These are phyloP conservation scores for Battus philenor DNA, from an alignment of 1,140 invertebrate species.

Conservation along the genomic window DNA sequence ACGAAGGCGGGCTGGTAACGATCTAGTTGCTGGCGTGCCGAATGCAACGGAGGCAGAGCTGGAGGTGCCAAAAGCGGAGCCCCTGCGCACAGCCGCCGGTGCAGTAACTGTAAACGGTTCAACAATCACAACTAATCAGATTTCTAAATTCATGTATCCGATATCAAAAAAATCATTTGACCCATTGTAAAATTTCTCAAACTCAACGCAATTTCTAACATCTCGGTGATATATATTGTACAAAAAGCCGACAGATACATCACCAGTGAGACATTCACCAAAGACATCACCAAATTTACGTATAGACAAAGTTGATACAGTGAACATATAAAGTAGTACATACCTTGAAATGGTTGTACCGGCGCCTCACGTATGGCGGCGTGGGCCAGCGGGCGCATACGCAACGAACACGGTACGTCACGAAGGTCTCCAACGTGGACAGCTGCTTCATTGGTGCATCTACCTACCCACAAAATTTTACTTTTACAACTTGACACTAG, in stretches of 20 bases:
- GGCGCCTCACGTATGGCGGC: constrained; percentile 38
- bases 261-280: no score
- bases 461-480: constrained; percentile 30
- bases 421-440: constrained; percentile 58
- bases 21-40: constrained; percentile 56
- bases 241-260: no score
- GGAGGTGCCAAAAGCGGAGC: constrained; percentile 45
- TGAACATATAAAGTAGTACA: no score
- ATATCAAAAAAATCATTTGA: no score
- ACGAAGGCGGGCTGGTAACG: constrained; percentile 54
- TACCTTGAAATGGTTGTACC: constrained; percentile 67
- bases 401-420: constrained; percentile 58
- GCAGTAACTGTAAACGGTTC: constrained; percentile 6
- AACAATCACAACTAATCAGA: background rate
- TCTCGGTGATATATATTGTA: no score
- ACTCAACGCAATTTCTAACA: no score
- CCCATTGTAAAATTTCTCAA: no score
- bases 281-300: no score
- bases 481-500: no score
- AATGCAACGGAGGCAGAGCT: constrained; percentile 53
- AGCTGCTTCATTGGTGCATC: constrained; percentile 64
- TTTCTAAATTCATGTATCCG: no score
- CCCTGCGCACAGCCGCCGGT: constrained; percentile 24
- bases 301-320: no score
- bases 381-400: constrained; percentile 55